Percentiles rank a stretch among this genome's conserved stretches.
These are phyloP conservation scores for Thymelicus lineola DNA, from an alignment of 2,888 invertebrate species.

Conservation along the genomic window DNA sequence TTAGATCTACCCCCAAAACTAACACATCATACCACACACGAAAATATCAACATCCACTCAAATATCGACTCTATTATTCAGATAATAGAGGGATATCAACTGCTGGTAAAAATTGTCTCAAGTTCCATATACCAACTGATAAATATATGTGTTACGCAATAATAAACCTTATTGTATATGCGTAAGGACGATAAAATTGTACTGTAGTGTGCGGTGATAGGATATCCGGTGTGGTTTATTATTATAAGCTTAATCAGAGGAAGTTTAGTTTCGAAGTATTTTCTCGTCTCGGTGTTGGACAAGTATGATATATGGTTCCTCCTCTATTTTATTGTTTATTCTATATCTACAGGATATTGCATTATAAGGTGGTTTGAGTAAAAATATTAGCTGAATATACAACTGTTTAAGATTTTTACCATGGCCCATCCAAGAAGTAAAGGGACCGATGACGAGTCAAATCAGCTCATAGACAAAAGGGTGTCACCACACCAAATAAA, in stretches of 20 bases:
- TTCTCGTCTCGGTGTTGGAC: conserved; percentile 24
- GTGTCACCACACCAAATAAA: no score
- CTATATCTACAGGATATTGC: neutral
- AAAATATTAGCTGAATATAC: no score
- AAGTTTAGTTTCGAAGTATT: conserved; percentile 50
- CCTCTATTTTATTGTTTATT: conserved; percentile 27
- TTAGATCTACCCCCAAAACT: conserved; percentile 59
- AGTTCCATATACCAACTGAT: neutral
- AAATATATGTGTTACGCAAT: conserved; percentile 10
- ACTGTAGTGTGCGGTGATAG: conserved; percentile 38
- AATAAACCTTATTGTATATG: conserved; percentile 35
- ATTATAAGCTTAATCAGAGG: conserved; percentile 61
- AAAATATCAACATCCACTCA: neutral
- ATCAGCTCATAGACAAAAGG: no score
- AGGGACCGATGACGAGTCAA: no score
- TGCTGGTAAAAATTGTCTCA: neutral
- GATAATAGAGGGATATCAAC: neutral
- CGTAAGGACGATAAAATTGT: conserved; percentile 34
- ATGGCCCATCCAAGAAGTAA: neutral
- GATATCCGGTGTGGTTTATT: conserved; percentile 59
- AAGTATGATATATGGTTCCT: conserved; percentile 24
- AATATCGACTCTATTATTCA: conserved; percentile 38
- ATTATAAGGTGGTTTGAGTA: no score
- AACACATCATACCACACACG: conserved; percentile 50
- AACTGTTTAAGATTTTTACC: neutral